Base-by-base conservation (phyloP, 2,797 vertebrate species). In the Myiotriccus ornatus region DNA sequence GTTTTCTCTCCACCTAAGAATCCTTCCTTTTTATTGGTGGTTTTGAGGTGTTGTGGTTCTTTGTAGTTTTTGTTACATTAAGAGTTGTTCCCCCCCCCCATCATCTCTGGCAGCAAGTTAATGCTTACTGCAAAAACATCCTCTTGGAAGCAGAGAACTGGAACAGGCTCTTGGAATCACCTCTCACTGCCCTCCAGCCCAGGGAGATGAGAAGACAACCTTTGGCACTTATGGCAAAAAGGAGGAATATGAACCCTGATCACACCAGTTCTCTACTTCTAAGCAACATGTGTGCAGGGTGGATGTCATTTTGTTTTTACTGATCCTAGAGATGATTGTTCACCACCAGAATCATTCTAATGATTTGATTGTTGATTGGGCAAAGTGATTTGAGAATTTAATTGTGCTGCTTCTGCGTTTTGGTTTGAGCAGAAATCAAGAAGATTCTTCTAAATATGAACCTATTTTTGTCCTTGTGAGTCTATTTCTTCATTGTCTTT, bases 21-120 rank as follows among this genome's bases (percentile, higher is more conserved):
- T 21, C 3, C 4, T 28, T 73, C 14, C 12, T 62, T 77, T 53
- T 28, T 28, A 7, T 19, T 22, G 20, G 3, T 67, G 12, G 1
- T 1, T 53, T 80, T 27, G n/a, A 7, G 16, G 14, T 8, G 19
- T 41, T 30, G 39, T 22, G 13, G 3, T 52, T 57, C 3, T 34
- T 49, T 24, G 20, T 30, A 41, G 59, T 1, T 64, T 86, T 82
- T 49, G 3, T 55, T 41, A 28, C 6, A 3, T 21, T 12, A 35
- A 19, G 43, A 17, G 3, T 50, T 50, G 3, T 20, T 62, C 41
- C 12, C 19, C 1, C 19, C 1, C 16, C 3, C 23, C 2, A 0
- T 43, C 4, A 7, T 9, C 30, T 60, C 43, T 67, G 41, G 37
- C 55, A 87, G 28, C 18, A 41, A 53, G 8, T 52, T 56, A 10